phyloP scores from a whole-genome alignment of 1,140 invertebrate genomes.

The Papilio machaon region DNA sequence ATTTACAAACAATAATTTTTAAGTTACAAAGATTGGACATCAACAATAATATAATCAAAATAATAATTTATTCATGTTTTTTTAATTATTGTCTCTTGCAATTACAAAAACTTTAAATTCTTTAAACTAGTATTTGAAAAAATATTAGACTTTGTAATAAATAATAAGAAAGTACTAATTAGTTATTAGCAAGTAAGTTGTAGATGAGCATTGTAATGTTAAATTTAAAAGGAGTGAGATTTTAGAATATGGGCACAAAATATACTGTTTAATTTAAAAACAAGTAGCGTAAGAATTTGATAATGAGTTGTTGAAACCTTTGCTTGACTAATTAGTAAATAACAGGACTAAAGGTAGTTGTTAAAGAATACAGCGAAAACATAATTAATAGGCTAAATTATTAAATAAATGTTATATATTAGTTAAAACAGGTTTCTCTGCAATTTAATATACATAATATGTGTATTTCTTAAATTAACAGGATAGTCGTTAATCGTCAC shows the following conservation, averaged over 20 bases:
- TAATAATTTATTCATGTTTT: too few relatives aligned
- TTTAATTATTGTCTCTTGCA: too few relatives aligned
- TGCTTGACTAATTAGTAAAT: conserved; percentile 18
- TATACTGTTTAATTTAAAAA: conserved; percentile 32
- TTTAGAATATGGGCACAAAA: conserved; percentile 50
- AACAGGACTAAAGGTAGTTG: not conserved
- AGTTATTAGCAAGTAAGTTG: conserved; percentile 39
- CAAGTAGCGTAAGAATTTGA: not conserved
- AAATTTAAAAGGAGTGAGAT: conserved; percentile 50
- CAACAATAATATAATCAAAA: not conserved
- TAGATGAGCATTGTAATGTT: conserved; percentile 37
- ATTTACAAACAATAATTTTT: not conserved
- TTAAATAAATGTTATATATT: not conserved
- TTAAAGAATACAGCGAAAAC: not conserved
- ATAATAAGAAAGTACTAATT: conserved; percentile 40
- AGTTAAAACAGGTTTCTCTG: not conserved
- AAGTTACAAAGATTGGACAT: not conserved
- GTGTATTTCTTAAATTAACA: conserved; percentile 2
- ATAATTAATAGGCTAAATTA: conserved; percentile 9
- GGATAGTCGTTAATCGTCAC: conserved; percentile 1
- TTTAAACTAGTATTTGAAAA: conserved; percentile 42
- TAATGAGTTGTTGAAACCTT: conserved; percentile 2
- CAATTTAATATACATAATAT: not conserved
- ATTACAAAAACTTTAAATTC: not conserved
- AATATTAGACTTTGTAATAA: conserved; percentile 55